Evolutionary conservation across 2,113 vertebrate species (phyloP).

Genomic region (Sitta europaea): DNA sequence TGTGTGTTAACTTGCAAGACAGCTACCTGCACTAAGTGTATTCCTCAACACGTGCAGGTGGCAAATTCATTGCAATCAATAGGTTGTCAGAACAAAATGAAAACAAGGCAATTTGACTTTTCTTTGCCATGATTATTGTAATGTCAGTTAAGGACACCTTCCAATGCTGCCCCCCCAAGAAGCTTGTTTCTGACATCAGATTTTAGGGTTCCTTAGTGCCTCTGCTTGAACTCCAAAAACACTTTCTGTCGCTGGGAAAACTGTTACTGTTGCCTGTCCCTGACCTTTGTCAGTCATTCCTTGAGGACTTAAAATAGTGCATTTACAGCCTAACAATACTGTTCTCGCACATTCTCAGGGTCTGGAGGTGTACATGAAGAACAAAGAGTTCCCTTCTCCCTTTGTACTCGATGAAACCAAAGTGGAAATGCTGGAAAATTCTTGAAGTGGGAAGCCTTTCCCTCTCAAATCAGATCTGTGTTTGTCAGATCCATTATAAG

Average conservation of each 20-base stretch:
- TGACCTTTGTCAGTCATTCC: not conserved
- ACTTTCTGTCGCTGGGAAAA: not conserved
- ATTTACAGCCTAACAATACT: not conserved
- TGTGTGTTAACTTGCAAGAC: not conserved
- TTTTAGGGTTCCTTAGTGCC: accelerated
- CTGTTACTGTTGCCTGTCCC: not conserved
- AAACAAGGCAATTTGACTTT: not conserved
- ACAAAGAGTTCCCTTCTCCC: slow-evolving; percentile 73
- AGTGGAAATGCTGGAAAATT: slow-evolving; percentile 15
- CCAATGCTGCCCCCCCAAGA: not conserved
- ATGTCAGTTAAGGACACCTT: not conserved
- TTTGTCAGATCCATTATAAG: not conserved
- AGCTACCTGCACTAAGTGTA: not conserved
- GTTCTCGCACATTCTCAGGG: slow-evolving; percentile 71
- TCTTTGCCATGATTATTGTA: not conserved
- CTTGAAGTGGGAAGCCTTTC: slow-evolving; percentile 25
- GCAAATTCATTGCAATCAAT: accelerated
- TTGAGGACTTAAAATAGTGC: not conserved
- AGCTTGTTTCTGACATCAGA: not conserved
- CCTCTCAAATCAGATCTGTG: not conserved
- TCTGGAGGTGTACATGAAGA: slow-evolving; percentile 78
- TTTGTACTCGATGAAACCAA: slow-evolving; percentile 75
- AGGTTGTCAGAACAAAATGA: not conserved
- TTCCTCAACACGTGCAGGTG: not conserved
- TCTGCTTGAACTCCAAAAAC: not conserved